Base-by-base conservation (phyloP, 64 coral and sea anemone species). In the Montipora sp. region DNA sequence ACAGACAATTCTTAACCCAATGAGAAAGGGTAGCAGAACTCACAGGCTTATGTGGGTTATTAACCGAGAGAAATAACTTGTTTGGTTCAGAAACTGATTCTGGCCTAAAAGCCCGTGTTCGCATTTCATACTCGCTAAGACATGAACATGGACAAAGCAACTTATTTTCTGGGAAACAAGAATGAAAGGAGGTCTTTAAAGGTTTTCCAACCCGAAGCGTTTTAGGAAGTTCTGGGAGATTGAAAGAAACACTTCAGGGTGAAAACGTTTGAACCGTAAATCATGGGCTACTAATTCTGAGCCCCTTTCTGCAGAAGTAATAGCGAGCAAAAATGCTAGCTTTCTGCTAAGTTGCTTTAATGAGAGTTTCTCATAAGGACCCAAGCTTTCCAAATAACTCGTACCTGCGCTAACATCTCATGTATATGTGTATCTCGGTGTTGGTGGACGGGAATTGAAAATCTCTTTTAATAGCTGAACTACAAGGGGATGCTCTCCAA, bases 121-220 rank as follows among this genome's bases (percentile, higher is more conserved):
- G 20, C 4, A 46, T 23, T 44, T 93, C 82, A 61, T 93, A 87
- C 44, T 85, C 82, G 78, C 48, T 84, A 57, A 92, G 71, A 27
- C 80, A 92, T 76, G 14, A 3, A 48, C 24, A 50, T 45, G 72
- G 67, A 19, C 90, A 92, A 2, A 92, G 51, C 8, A 58, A 20
- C 16, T 87, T 47, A 79, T 93, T 75, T 13, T 60, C 44, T 11
- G 92, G 83, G 63, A 88, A 93, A 80, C 75, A 88, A 16, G 76
- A 19, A 75, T 93, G 92, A 78, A 93, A 93, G 15, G 92, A 93
- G 14, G 20, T 58, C 21, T 93, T 93, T 36, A 88, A 12, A 47
- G 59, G 10, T 73, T 93, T 93, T 13, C 74, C 63, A 14, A 81
- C 60, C 12, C 48, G 72, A 55, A 78, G 47, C 1, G 5, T 7